Base-by-base conservation (phyloP, 1,140 invertebrate species). In the Neuroterus valhalla region DNA sequence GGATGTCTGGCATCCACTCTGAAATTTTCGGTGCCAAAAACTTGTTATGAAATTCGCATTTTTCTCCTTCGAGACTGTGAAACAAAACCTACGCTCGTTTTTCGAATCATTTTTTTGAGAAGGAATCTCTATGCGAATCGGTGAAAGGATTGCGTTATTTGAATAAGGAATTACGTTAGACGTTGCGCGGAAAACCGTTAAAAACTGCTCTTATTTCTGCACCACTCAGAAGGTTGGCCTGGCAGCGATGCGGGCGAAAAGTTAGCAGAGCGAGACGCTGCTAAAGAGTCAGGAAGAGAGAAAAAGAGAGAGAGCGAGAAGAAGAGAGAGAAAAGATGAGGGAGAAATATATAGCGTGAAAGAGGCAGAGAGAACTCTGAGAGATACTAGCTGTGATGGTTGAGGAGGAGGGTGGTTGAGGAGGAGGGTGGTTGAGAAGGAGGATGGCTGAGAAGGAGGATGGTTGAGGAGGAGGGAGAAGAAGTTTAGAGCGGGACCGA, bases 281-380 rank as follows among this genome's bases (percentile, higher is more conserved):
- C 55, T 62, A 38, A 62, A 62, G 55, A 62, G 55, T 14, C 14
- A 31, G 21, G 23, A 19, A 52, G 48, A 21, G 50, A 71, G 73
- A 68, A 31, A 70, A 43, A 71, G 67, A 70, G 55, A 14, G 15
- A 15, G 19, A 52, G 70, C 8, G 55, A 31, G 74, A 70, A 42
- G 42, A 52, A 68, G 21, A 42, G 72, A 55, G 55, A 45, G 50
- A 71, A 68, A 74, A 45, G 46, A 50, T 38, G 62, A 62, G 71
- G 67, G 62, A 73, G 45, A 72, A 23, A 62, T 44, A 73, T 46
- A 73, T 21, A 52, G 45, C 5, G 8, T 66, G 74, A 12, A 48
- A 43, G 55, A 31, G 23, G 55, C 31, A 38, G 31, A 31, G 55
- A 19, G 48, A 38, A 38, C 31, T 38, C 31, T 69, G 73, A 44